Evolutionary conservation across 2,888 invertebrate species (phyloP).

Genomic region (Metopia argyrocephala): DNA sequence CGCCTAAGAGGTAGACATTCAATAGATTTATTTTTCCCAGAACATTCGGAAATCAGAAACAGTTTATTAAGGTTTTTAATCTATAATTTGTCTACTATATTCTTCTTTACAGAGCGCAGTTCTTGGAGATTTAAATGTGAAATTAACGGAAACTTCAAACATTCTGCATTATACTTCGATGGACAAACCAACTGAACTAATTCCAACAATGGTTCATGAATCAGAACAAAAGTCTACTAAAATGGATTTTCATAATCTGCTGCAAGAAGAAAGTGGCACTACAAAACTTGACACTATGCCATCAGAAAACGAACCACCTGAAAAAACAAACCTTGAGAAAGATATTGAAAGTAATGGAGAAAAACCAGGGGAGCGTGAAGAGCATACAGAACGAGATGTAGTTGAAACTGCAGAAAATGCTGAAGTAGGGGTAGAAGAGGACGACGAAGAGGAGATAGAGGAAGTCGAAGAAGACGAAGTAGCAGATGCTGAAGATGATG

Average conservation of each 20-base stretch:
- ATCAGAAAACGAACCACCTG: not conserved
- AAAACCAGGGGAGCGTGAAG: not conserved
- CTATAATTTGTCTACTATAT: no score
- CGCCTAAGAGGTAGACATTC: no score
- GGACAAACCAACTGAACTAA: constrained; percentile 1
- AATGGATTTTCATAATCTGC: not conserved
- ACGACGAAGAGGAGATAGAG: constrained; percentile 36
- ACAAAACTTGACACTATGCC: not conserved
- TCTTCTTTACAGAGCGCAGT: not conserved
- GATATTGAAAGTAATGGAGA: constrained; percentile 4
- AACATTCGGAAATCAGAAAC: no score
- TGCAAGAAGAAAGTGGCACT: not conserved
- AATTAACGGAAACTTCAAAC: constrained; percentile 30
- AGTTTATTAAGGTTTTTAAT: no score
- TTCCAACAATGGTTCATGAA: not conserved
- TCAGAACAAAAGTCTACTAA: not conserved
- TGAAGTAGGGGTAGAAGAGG: constrained; percentile 34
- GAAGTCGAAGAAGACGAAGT: constrained; percentile 47
- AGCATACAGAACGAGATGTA: constrained; percentile 19
- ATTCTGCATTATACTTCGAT: constrained; percentile 13
- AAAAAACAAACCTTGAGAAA: not conserved
- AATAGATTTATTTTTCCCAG: no score
- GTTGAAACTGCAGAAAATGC: constrained; percentile 39
- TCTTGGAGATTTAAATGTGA: constrained; percentile 30
- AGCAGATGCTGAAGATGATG: constrained; percentile 39